A percentile compares a stretch with the other conserved stretches of the same genome.
phyloP scores from a whole-genome alignment of 2,888 invertebrate genomes.

The Nephrotoma flavescens region DNA sequence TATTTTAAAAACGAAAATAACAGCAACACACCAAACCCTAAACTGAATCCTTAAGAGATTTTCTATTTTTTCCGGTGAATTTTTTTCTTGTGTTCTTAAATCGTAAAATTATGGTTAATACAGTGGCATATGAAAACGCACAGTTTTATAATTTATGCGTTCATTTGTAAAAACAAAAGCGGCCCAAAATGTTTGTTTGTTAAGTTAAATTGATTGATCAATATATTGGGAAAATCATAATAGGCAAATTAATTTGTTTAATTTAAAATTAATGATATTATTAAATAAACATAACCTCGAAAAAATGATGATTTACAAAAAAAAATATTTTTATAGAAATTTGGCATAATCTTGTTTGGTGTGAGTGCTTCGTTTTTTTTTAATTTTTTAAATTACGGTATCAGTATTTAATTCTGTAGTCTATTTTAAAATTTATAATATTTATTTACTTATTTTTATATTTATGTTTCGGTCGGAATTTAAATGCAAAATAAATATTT shows the following conservation, averaged over 20 bases:
- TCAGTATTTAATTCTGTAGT: neutral
- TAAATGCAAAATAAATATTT: neutral
- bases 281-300: neutral
- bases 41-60: neutral
- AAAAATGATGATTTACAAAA: neutral
- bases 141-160: too few relatives aligned
- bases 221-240: neutral
- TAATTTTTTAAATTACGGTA: neutral
- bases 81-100: too few relatives aligned
- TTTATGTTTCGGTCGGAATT: neutral
- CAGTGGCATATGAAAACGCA: too few relatives aligned
- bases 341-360: neutral
- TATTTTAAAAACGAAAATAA: neutral
- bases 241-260: neutral
- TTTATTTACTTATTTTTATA: neutral
- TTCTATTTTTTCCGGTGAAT: neutral
- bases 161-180: too few relatives aligned
- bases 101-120: too few relatives aligned
- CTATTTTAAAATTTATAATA: neutral
- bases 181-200: too few relatives aligned
- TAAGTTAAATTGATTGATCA: too few relatives aligned
- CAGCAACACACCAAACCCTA: neutral
- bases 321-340: too few relatives aligned
- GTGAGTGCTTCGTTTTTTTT: neutral
- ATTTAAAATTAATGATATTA: neutral